A percentile compares a stretch with the other conserved stretches of the same genome.
phyloP scores from a whole-genome alignment of 2,888 invertebrate genomes.

The Gryllus longicercus region DNA sequence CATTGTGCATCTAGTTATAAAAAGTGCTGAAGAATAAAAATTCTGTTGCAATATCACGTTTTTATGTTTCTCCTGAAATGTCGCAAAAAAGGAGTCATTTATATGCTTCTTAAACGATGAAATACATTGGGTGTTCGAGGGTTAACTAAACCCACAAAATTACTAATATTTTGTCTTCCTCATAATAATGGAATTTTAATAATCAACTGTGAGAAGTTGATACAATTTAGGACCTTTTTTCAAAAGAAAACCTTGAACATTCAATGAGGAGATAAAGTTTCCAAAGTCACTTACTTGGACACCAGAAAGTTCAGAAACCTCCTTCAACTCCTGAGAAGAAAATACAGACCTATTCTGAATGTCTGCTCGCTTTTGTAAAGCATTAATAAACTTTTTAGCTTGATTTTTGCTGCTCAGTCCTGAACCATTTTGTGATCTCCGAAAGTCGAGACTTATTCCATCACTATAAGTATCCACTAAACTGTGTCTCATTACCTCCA shows the following conservation, averaged over 20 bases:
- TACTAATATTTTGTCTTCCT: too few species aligned
- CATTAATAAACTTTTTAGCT: constrained; percentile 69
- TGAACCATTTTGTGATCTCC: constrained; percentile 64
- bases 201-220: constrained; percentile 54
- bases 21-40: too few species aligned
- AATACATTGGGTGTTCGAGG: too few species aligned
- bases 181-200: constrained; percentile 20
- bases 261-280: constrained; percentile 71
- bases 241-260: constrained; percentile 79
- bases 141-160: too few species aligned
- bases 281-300: constrained; percentile 63
- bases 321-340: constrained; percentile 69
- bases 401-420: constrained; percentile 68
- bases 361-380: constrained; percentile 63
- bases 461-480: constrained; percentile 73
- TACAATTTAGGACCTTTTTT: constrained; percentile 74
- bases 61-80: too few species aligned
- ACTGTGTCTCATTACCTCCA: constrained; percentile 79
- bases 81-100: too few species aligned
- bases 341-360: constrained; percentile 68
- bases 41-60: too few species aligned
- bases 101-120: too few species aligned
- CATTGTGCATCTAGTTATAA: too few species aligned
- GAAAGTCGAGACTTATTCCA: constrained; percentile 59
- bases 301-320: constrained; percentile 64